Evolutionary conservation across 2,113 vertebrate genomes (phyloP).

Genomic region (Eptesicus fuscus): DNA sequence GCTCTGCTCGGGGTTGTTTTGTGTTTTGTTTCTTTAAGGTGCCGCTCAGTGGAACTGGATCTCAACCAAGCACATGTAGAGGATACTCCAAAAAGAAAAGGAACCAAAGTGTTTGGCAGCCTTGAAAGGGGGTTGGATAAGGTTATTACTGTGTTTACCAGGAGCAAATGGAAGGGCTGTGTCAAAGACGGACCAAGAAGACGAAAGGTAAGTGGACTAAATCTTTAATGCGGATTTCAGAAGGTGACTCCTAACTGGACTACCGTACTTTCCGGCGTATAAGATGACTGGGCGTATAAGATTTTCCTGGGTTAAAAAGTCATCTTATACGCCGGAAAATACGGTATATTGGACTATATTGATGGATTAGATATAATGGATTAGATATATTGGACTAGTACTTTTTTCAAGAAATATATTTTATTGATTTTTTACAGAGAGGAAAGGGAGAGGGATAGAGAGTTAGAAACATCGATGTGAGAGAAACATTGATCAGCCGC

Average conservation of each 20-base stretch:
- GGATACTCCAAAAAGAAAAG: slow-evolving; percentile 90
- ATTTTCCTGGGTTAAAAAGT: no score
- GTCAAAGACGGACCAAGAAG: slow-evolving; percentile 85
- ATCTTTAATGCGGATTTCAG: background rate
- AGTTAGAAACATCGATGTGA: no score
- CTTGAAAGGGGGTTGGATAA: slow-evolving; percentile 95
- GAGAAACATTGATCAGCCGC: no score
- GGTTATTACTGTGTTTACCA: slow-evolving; percentile 94
- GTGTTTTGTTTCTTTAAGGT: slow-evolving; percentile 78
- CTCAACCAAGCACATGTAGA: slow-evolving; percentile 77
- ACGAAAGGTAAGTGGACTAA: slow-evolving; percentile 85
- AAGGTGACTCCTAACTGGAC: background rate
- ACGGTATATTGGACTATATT: no score
- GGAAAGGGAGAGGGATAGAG: no score
- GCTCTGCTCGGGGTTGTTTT: background rate
- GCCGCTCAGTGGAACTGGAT: slow-evolving; percentile 88
- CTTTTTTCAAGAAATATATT: no score
- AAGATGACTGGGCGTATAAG: no score
- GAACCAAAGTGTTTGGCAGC: slow-evolving; percentile 91
- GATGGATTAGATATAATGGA: no score
- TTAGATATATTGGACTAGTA: no score
- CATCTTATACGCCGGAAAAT: no score
- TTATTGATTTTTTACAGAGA: no score
- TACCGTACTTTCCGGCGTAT: no score
- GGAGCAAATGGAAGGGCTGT: slow-evolving; percentile 87